A percentile compares a stretch with the other conserved stretches of the same genome.
Conservation (phyloP, 2,888 invertebrate species). For the Hemaris fuciformis region DNA sequence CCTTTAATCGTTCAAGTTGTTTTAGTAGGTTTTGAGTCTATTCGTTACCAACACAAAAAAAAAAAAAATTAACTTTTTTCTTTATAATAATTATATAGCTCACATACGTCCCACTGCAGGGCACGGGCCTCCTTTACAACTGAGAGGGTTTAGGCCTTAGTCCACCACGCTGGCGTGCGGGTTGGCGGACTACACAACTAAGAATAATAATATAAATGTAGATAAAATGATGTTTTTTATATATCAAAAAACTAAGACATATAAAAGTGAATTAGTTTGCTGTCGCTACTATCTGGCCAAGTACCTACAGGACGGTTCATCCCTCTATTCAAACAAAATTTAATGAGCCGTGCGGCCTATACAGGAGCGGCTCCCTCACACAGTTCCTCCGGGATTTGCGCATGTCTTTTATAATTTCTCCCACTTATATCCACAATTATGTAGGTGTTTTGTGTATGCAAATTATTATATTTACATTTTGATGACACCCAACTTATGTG, state of each 20-base stretch:
- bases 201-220: no score
- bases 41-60: no score
- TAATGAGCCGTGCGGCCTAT: constrained; percentile 69
- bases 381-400: constrained; percentile 25
- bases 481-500: background rate
- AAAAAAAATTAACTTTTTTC: no score
- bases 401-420: constrained; percentile 15
- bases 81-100: no score
- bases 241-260: background rate
- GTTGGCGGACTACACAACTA: no score
- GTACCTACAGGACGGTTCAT: constrained; percentile 55
- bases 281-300: constrained; percentile 54
- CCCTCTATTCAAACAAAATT: constrained; percentile 79
- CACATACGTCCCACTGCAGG: no score
- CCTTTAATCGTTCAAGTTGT: no score
- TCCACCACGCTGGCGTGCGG: no score
- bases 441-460: background rate
- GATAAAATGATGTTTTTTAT: no score
- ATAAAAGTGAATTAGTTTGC: constrained; percentile 28
- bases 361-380: constrained; percentile 34
- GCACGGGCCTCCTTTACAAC: no score
- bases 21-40: no score
- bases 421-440: background rate
- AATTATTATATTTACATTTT: background rate
- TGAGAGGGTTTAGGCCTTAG: no score